These are phyloP conservation scores for Cyprinodon brontotheroides DNA, from an alignment of 2,113 vertebrate genomes.

Conservation along the genomic window DNA sequence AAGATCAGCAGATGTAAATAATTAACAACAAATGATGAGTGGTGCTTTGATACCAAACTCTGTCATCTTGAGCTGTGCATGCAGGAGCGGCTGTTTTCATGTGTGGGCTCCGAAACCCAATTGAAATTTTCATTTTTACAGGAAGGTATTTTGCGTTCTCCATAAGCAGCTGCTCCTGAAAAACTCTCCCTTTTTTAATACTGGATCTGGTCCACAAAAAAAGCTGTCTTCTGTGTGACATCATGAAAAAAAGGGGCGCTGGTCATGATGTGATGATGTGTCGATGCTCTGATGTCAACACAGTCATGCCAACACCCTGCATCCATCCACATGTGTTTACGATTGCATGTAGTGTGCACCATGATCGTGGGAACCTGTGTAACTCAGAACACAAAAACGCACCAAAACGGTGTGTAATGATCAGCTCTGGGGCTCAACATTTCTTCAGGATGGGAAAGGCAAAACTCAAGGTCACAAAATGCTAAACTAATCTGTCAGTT, in stretches of 20 bases:
- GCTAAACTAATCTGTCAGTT: background rate
- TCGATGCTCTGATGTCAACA: no score
- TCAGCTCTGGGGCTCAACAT: background rate
- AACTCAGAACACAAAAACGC: slow-evolving; percentile 9
- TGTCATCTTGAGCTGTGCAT: slow-evolving; percentile 31
- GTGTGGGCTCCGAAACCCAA: background rate
- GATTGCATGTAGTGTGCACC: slow-evolving; percentile 20
- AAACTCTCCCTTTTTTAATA: slow-evolving; percentile 11
- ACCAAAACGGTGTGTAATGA: background rate
- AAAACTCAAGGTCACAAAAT: no score
- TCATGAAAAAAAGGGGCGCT: slow-evolving; percentile 38
- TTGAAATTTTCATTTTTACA: no score
- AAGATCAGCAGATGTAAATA: slow-evolving; percentile 64
- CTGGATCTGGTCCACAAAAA: slow-evolving; percentile 46
- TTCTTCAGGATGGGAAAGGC: no score
- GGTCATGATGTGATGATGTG: no score
- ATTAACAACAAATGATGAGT: slow-evolving; percentile 64
- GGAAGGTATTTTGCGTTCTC: no score
- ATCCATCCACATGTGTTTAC: slow-evolving; percentile 54
- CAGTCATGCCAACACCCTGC: slow-evolving; percentile 38
- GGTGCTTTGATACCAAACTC: slow-evolving; percentile 20
- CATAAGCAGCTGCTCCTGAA: slow-evolving; percentile 80
- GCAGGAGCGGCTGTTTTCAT: slow-evolving; percentile 10
- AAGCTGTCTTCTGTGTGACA: slow-evolving; percentile 49
- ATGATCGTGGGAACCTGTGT: slow-evolving; percentile 29